Conservation (phyloP, 2,888 invertebrate species). For the Microchrysa polita region DNA sequence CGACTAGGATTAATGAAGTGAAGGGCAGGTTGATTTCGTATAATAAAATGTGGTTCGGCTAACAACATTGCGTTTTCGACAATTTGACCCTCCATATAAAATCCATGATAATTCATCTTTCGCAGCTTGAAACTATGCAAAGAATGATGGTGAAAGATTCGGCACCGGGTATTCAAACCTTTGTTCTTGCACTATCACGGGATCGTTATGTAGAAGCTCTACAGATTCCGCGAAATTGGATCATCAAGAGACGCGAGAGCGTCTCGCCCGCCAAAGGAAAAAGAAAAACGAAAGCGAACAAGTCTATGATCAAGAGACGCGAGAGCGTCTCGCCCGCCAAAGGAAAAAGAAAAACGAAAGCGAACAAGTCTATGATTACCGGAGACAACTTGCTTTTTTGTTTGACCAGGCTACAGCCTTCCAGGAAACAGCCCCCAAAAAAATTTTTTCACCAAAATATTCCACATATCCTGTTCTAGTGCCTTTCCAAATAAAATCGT, state of each 20-base stretch:
- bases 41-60: background rate
- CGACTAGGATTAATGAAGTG: background rate
- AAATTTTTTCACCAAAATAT: no score
- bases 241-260: background rate
- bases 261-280: no score
- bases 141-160: constrained; percentile 9
- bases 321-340: no score
- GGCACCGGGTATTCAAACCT: background rate
- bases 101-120: background rate
- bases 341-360: no score
- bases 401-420: no score
- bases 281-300: background rate
- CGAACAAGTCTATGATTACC: no score
- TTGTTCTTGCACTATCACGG: background rate
- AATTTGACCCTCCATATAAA: constrained; percentile 17
- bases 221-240: constrained; percentile 2
- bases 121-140: constrained; percentile 17
- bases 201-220: background rate
- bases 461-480: no score
- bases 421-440: no score
- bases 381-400: no score
- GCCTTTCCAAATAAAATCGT: no score
- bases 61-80: constrained; percentile 14
- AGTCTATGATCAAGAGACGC: no score
- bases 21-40: background rate